These are phyloP conservation scores for Pogonognathellus flavescens DNA, from an alignment of 1,140 invertebrate genomes.

Conservation along the genomic window DNA sequence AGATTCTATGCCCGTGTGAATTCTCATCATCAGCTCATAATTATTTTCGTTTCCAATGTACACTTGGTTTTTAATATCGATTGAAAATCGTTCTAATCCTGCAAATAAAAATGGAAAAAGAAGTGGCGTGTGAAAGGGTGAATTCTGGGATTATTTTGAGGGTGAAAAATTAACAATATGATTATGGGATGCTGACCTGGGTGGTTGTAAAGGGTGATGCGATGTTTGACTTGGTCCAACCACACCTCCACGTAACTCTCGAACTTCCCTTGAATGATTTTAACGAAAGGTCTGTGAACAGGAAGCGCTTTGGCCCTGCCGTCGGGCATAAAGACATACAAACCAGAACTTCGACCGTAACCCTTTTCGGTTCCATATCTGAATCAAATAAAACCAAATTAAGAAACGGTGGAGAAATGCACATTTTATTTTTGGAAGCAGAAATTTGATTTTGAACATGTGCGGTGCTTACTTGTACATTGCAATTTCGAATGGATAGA, in stretches of 20 bases:
- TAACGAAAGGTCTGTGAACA: constrained; percentile 72
- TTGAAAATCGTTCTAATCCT: constrained; percentile 1
- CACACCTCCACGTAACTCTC: constrained; percentile 80
- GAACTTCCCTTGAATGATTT: constrained; percentile 78
- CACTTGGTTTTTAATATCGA: constrained; percentile 18
- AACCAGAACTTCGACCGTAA: constrained; percentile 85
- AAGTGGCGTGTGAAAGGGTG: no score
- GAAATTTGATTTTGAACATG: constrained; percentile 64
- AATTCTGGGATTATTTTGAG: no score
- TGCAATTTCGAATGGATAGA: constrained; percentile 39
- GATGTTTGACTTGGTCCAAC: constrained; percentile 80
- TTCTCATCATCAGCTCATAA: constrained; percentile 27
- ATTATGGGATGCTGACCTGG: constrained; percentile 69
- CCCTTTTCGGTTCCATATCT: constrained; percentile 76
- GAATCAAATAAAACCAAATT: no score
- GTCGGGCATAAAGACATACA: constrained; percentile 95
- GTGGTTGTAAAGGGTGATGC: constrained; percentile 78
- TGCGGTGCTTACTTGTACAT: constrained; percentile 62
- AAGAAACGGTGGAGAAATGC: no score
- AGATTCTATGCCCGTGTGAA: background rate
- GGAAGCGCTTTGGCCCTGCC: constrained; percentile 73
- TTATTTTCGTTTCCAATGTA: background rate
- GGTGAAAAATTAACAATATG: no score
- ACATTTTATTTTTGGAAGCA: no score
- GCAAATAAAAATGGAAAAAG: background rate